Evolutionary conservation across 2,113 vertebrate species (phyloP).

Genomic region (Canis aureus): DNA sequence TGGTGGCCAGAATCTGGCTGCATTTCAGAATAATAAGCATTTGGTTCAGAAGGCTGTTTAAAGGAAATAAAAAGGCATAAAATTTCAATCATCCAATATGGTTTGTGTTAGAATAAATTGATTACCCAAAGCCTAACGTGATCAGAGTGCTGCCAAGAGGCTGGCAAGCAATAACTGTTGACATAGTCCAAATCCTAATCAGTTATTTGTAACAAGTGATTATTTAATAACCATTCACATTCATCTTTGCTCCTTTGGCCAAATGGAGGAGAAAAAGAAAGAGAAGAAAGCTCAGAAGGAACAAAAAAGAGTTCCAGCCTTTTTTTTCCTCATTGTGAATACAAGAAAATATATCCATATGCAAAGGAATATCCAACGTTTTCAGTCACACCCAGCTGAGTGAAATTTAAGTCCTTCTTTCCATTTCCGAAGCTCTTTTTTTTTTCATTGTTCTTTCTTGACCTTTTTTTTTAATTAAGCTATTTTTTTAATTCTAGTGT

Average conservation of each 20-base stretch:
- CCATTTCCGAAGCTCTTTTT: neutral
- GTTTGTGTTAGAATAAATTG: slow-evolving; percentile 72
- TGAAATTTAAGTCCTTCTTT: neutral
- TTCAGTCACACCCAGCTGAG: neutral
- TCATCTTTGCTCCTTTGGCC: neutral
- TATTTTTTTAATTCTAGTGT: neutral
- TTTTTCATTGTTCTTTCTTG: neutral
- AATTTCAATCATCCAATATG: slow-evolving; percentile 45
- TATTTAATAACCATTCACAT: neutral
- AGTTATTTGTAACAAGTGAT: slow-evolving; percentile 46
- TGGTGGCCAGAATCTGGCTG: slow-evolving; percentile 31
- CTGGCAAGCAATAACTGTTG: slow-evolving; percentile 38
- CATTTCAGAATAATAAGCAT: slow-evolving; percentile 66
- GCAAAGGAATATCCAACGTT: neutral
- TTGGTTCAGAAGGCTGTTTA: slow-evolving; percentile 38
- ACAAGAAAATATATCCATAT: slow-evolving; percentile 2
- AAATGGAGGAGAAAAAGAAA: neutral
- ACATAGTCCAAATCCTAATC: slow-evolving; percentile 22
- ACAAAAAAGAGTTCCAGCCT: neutral
- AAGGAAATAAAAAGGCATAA: slow-evolving; percentile 73
- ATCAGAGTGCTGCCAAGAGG: slow-evolving; percentile 50
- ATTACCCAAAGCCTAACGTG: slow-evolving; percentile 55
- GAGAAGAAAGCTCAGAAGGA: neutral
- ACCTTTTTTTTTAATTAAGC: neutral
- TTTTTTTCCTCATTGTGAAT: neutral